phyloP scores from a whole-genome alignment of 2,113 vertebrate species.

The Corythaixoides concolor region DNA sequence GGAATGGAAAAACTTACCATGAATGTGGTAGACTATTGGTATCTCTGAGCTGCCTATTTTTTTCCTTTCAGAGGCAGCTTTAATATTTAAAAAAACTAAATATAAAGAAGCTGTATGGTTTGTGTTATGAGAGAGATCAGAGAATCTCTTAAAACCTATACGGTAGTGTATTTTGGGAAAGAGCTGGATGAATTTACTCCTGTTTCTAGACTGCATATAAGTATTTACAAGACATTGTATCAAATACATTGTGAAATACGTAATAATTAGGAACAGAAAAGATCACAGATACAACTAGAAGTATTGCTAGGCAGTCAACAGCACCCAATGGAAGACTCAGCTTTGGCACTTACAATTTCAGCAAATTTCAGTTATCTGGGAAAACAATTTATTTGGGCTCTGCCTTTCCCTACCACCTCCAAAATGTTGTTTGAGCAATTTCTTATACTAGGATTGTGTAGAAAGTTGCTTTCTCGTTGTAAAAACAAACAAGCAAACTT shows the following conservation, averaged over 20 bases:
- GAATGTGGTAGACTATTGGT: not conserved
- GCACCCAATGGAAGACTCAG: not conserved
- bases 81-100: not conserved
- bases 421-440: not conserved
- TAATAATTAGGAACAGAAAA: not conserved
- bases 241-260: not conserved
- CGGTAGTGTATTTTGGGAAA: not conserved
- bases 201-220: not conserved
- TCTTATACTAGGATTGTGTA: not conserved
- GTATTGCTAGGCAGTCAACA: not conserved
- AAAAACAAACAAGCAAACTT: not conserved
- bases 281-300: not conserved
- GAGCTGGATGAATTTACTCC: not conserved
- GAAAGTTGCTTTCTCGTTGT: not conserved
- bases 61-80: not conserved
- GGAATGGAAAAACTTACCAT: not conserved
- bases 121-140: not conserved
- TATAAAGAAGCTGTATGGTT: not conserved
- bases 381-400: not conserved
- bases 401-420: not conserved
- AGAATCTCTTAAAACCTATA: not conserved
- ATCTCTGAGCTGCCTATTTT: not conserved
- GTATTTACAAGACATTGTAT: not conserved
- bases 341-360: not conserved
- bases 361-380: not conserved